Evolutionary conservation across 2,113 vertebrate species (phyloP), one percentile per base, ranked within the genome.

Genomic region (Trogon melanurus): DNA sequence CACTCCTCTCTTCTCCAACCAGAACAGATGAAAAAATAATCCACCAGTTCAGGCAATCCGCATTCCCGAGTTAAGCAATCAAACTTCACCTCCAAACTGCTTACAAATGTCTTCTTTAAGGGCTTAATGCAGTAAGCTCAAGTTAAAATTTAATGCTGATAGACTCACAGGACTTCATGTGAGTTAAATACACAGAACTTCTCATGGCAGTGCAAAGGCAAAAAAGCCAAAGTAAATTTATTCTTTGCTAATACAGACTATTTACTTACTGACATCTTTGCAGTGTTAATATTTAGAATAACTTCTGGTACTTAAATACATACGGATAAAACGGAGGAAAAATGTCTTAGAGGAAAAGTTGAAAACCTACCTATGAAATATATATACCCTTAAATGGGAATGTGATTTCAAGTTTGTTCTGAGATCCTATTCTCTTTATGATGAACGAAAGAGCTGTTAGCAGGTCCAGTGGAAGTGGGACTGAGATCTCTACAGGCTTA

Each of bases 271-370:
- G 75, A 66, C 67, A 79, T 67, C 34, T 85, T 60, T 71, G 44
- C 60, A 47, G 23, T 83, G 47, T 61, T 69, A 94, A 61, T 71
- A 88, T 79, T 88, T 83, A 92, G 57, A 95, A 56, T 56, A 88
- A 86, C 18, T 74, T 91, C 78, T 74, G 19, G 17, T 56, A 48
- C 41, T 62, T 76, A 72, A 92, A 76, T 47, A 82, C 7, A 38
- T 45, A 78, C 5, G 25, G n/a, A 76, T 65, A 58, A 90, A 88
- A 73, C 12, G 74, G 74, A 85, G 19, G 10, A 51, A 91, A 91
- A 93, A 80, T 48, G 20, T 51, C 71, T 56, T 34, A 45, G 64
- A 21, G 64, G 34, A 62, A 75, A 87, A 92, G 16, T 7, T 65
- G 45, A 65, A 84, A 83, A 78, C 29, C 26, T 36, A 60, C 11